A percentile compares a stretch with the other conserved stretches of the same genome.
These are phyloP conservation scores for Scleropages formosus DNA, from an alignment of 2,797 vertebrate genomes.

Conservation along the genomic window DNA sequence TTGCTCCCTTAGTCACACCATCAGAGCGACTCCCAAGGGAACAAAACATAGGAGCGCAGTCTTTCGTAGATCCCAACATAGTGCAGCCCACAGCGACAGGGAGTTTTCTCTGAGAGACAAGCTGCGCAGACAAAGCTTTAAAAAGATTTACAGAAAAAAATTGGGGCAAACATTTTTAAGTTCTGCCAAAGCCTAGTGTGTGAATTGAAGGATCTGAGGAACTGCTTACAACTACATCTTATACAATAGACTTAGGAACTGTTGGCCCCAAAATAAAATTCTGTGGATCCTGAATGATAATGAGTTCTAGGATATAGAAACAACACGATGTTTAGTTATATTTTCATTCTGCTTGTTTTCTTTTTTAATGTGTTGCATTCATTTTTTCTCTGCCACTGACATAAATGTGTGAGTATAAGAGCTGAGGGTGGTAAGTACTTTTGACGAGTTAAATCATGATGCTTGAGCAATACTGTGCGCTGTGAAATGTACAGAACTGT, in stretches of 20 bases:
- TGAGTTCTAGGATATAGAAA: too few species aligned
- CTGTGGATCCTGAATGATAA: constrained; percentile 3
- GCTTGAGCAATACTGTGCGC: too few species aligned
- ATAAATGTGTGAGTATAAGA: too few species aligned
- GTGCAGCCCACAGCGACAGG: not conserved
- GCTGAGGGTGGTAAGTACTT: too few species aligned
- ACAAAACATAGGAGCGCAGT: too few species aligned
- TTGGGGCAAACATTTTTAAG: constrained; percentile 49
- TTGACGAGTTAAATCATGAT: too few species aligned
- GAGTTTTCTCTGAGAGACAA: not conserved
- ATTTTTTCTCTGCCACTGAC: too few species aligned
- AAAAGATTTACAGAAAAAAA: constrained; percentile 3
- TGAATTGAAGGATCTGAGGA: constrained; percentile 51
- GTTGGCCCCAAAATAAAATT: constrained; percentile 16
- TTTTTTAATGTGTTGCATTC: too few species aligned
- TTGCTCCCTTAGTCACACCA: constrained; percentile 15
- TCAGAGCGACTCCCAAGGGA: not conserved
- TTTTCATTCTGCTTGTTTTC: too few species aligned
- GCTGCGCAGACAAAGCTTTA: not conserved
- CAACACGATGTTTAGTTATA: too few species aligned
- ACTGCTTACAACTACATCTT: constrained; percentile 60
- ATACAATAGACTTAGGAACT: constrained; percentile 55
- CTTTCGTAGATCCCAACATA: not conserved
- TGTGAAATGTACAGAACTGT: too few species aligned
- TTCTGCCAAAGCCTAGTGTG: constrained; percentile 54